Evolutionary conservation across 53 echinoderm and acorn worm genomes (phyloP), one percentile per base, ranked within the genome.

Genomic region (Patiria pectinifera): DNA sequence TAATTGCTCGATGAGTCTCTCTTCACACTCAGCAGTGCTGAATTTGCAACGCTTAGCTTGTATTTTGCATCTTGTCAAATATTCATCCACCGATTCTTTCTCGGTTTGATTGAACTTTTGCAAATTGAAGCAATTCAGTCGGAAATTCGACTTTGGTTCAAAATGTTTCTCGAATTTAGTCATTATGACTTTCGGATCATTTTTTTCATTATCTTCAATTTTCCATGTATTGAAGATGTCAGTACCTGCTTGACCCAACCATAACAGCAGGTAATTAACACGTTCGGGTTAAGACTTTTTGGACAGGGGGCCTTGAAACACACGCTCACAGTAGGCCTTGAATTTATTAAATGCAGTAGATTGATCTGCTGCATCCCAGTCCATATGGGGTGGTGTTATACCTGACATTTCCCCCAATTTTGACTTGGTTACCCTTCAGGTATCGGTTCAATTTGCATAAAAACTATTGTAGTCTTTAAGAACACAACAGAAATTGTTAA

Each of bases 71-170:
- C 71, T 53, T 13, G 79, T 87, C 49, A 91, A 71, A 59, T 92
- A 94, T 62, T 95, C 95, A 84, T 89, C 92, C 16, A 82, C 85
- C 18, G 76, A 91, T 87, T 94, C 94, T 11, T 63, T 94, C 18
- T 35, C 59, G 4, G 45, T 4, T 90, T 89, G 93, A 18, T 76
- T 49, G 21, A 92, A 78, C 59, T 90, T 92, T 70, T 89, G 92
- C 11, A 92, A 59, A 53, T 94, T 78, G 76, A 92, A 95, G 0
- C 96, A 83, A 35, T 78, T 71, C 86, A 95, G 69, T 5, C 92
- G 70, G 69, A 78, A 94, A 48, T 94, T 95, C 69, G 94, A 85
- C 71, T 94, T 95, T 18, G 94, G 96, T 71, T 94, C 45, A 72
- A 93, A 95, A 62, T 94, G 86, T 76, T 82, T 94, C 46, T 62